Evolutionary conservation across 1,140 invertebrate species (phyloP), one percentile per base, ranked within the genome.

Genomic region (Drosophila virilis): DNA sequence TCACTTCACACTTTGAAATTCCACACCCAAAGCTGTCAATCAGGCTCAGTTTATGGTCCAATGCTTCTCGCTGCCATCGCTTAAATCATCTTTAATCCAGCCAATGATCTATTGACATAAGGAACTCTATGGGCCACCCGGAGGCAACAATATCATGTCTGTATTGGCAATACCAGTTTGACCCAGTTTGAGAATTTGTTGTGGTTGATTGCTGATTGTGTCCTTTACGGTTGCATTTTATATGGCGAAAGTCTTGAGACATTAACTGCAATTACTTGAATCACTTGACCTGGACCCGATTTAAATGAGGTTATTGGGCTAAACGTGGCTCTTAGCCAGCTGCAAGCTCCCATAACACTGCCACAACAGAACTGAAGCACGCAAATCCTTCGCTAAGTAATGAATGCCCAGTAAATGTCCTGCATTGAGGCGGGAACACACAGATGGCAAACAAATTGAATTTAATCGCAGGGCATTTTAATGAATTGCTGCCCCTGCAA

Each of bases 81-180:
- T 67, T 55, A 60, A 58, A 58, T 70, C 59, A 62, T n/a, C 33
- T 51, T 57, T 38, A 66, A 66, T 46, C 40, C 37, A 22, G 10
- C 15, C 8, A 15, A 43, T 50, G 35, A 71, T 71, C 68, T 65
- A 65, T 54, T 48, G 42, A 58, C 10, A 17, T 17, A 17, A 6
- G 8, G 37, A 17, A 40, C 12, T 7, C 8, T 7, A 33, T 32
- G 32, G 38, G 9, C 40, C 37, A 37, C n/a, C 32, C 50, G 43
- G 42, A 48, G 48, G 64, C 55, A 70, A 43, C 70, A 67, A 74
- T 88, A 73, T 70, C 68, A 86, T 88, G 76, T 86, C 88, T 88
- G 83, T 68, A 76, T 79, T 86, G 79, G 71, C 76, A 88, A 86
- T 88, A 77, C 78, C 65, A 28, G 22, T 28, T 83, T 79, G 84